phyloP scores from a whole-genome alignment of 2,797 vertebrate genomes.

The Brachyalestes nurse region DNA sequence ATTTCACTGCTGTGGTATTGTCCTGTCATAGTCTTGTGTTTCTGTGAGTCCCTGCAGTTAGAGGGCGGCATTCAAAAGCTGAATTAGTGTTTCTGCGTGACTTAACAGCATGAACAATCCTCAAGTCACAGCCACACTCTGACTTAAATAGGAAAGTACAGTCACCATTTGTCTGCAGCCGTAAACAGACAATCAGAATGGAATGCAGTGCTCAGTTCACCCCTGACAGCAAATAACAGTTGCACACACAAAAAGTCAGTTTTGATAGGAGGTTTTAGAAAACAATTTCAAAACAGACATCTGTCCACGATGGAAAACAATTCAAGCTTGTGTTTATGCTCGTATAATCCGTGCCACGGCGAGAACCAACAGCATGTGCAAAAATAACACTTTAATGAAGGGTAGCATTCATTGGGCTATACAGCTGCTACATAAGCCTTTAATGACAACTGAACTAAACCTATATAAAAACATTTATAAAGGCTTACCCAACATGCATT shows the following conservation, averaged over 20 bases:
- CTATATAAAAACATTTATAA: too few relatives aligned
- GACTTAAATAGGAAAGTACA: slow-evolving; percentile 52
- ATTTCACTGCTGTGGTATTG: not conserved
- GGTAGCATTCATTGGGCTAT: too few relatives aligned
- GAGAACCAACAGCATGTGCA: not conserved
- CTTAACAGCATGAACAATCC: slow-evolving; percentile 29
- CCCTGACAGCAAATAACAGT: slow-evolving; percentile 19
- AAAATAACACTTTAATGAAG: not conserved
- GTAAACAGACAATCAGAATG: slow-evolving; percentile 55
- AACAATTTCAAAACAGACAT: not conserved
- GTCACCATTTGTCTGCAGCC: slow-evolving; percentile 47
- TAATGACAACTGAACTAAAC: too few relatives aligned
- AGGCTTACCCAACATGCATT: too few relatives aligned
- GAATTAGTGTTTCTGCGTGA: slow-evolving; percentile 7
- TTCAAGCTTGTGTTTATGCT: not conserved
- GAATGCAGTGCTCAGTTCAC: slow-evolving; percentile 51
- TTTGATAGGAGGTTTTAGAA: not conserved
- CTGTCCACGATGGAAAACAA: not conserved
- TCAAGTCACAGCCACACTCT: slow-evolving; percentile 25
- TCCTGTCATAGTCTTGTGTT: not conserved
- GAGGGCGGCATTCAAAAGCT: slow-evolving; percentile 9
- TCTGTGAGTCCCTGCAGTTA: not conserved
- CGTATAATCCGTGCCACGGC: not conserved
- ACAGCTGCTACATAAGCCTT: too few relatives aligned
- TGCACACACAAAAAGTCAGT: slow-evolving; percentile 19